A percentile compares a stretch with the other conserved stretches of the same genome.
phyloP scores from a whole-genome alignment of 2,113 vertebrate genomes.

The Mus pahari region DNA sequence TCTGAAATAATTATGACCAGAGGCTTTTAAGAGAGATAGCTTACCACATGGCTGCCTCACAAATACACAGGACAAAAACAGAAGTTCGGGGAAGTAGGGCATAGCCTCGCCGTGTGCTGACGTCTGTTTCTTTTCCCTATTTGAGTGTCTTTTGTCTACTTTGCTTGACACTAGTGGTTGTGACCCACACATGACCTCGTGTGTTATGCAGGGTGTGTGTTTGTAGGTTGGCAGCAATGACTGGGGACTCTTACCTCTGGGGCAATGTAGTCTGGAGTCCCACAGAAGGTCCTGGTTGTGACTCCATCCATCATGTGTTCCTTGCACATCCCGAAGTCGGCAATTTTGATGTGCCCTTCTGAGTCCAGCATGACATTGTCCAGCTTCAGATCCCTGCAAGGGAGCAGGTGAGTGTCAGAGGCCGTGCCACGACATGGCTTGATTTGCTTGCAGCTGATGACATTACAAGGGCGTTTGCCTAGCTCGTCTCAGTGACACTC shows the following conservation, averaged over 20 bases:
- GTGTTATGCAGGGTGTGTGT: fast-evolving
- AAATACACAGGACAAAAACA: fast-evolving
- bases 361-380: slow-evolving; percentile 98
- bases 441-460: background rate
- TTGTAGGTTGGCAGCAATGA: background rate
- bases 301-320: slow-evolving; percentile 94
- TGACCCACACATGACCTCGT: fast-evolving
- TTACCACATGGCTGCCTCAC: fast-evolving
- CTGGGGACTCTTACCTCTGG: slow-evolving; percentile 91
- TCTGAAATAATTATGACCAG: background rate
- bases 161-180: background rate
- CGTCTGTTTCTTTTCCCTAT: fast-evolving
- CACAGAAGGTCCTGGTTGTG: slow-evolving; percentile 97
- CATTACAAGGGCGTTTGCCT: fast-evolving
- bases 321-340: slow-evolving; percentile 99
- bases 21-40: background rate
- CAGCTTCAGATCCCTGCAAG: slow-evolving; percentile 94
- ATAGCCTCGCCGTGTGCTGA: fast-evolving
- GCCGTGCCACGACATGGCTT: fast-evolving
- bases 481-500: background rate
- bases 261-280: slow-evolving; percentile 98
- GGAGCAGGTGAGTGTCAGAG: slow-evolving; percentile 51
- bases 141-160: background rate
- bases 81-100: fast-evolving
- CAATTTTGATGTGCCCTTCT: slow-evolving; percentile 98